Conservation (phyloP, 2,797 vertebrate species). For the Orestias chungarensis region DNA sequence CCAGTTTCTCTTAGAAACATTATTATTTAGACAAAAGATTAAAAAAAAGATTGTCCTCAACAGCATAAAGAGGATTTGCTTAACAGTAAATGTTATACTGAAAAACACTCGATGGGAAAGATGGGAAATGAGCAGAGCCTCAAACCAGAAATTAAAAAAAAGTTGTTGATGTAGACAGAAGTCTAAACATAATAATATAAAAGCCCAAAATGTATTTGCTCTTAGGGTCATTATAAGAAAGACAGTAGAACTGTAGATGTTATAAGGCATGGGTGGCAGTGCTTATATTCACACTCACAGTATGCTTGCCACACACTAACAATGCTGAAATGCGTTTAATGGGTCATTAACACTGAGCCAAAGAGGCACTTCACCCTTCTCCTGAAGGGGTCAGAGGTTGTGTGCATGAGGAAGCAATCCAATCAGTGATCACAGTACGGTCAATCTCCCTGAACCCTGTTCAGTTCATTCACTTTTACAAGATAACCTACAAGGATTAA, state of each 20-base stretch:
- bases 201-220: too few species aligned
- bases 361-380: conserved; percentile 71
- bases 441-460: conserved; percentile 61
- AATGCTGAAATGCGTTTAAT: conserved; percentile 82
- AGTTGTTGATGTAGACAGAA: too few species aligned
- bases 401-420: conserved; percentile 86
- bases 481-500: conserved; percentile 24
- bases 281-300: conserved; percentile 11
- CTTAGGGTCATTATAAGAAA: too few species aligned
- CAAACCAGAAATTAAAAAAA: too few species aligned
- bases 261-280: conserved; percentile 3
- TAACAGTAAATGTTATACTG: too few species aligned
- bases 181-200: too few species aligned
- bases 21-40: too few species aligned
- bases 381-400: conserved; percentile 83
- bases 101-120: too few species aligned
- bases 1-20: background rate
- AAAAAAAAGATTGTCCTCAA: too few species aligned
- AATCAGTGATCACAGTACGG: conserved; percentile 82
- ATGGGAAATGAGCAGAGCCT: too few species aligned
- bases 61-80: too few species aligned
- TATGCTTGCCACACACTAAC: conserved; percentile 44
- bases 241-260: background rate
- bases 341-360: conserved; percentile 89
- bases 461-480: conserved; percentile 69